These are phyloP conservation scores for Zosterops pallidus DNA, from an alignment of 2,113 vertebrate species.

Conservation along the genomic window DNA sequence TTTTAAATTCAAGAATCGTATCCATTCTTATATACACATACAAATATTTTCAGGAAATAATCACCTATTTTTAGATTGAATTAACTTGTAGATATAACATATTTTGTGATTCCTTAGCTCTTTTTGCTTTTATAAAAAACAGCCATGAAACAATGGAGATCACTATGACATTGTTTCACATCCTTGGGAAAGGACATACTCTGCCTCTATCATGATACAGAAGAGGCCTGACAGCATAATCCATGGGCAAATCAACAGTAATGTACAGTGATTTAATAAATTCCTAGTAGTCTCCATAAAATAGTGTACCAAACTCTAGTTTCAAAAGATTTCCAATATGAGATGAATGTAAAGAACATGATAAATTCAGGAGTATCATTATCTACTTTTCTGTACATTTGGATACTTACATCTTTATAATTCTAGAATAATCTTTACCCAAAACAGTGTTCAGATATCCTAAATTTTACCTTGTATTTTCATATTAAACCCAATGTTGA, in stretches of 20 bases:
- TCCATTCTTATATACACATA: neutral
- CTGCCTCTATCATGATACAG: neutral
- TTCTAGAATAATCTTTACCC: neutral
- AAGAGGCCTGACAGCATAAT: neutral
- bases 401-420: neutral
- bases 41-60: neutral
- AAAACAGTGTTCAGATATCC: neutral
- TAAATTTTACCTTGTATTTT: neutral
- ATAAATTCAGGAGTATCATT: neutral
- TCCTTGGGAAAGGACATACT: neutral
- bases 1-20: neutral
- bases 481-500: neutral
- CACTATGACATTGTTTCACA: fast-evolving
- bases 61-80: neutral
- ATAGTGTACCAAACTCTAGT: neutral
- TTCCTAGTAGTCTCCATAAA: neutral
- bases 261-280: neutral
- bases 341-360: neutral
- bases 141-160: neutral
- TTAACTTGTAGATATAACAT: neutral
- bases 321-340: neutral
- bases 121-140: neutral
- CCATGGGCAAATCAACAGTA: neutral
- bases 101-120: neutral
- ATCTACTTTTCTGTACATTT: neutral